Evolutionary conservation across 2,888 invertebrate genomes (phyloP).

Genomic region (Oscheius sp.): DNA sequence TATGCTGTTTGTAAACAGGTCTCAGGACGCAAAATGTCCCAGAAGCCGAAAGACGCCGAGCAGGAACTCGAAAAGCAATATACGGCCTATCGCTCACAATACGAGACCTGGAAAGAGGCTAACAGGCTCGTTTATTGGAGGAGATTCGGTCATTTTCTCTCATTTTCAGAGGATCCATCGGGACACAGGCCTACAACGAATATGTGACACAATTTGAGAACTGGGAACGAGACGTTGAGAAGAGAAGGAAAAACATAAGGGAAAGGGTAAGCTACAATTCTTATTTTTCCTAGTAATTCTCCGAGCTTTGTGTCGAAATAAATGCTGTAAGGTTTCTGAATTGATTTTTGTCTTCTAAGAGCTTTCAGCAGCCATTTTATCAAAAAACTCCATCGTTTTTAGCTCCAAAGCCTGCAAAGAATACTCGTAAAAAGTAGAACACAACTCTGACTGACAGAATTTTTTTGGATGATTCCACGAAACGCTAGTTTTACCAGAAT

Average conservation of each 20-base stretch:
- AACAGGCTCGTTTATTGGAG: slow-evolving; percentile 59
- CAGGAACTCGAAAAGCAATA: slow-evolving; percentile 72
- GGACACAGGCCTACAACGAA: slow-evolving; percentile 68
- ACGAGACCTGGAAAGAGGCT: slow-evolving; percentile 70
- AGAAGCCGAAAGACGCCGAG: slow-evolving; percentile 45
- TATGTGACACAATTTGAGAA: slow-evolving; percentile 70
- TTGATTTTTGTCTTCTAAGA: no score
- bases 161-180: slow-evolving; percentile 62
- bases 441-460: no score
- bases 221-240: slow-evolving; percentile 72
- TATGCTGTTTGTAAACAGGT: no score
- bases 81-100: slow-evolving; percentile 68
- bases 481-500: no score
- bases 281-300: no score
- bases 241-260: slow-evolving; percentile 58
- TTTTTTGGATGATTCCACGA: no score
- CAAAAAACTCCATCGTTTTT: no score
- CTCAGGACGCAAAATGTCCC: neutral
- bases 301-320: no score
- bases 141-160: neutral
- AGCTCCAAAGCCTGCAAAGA: no score
- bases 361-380: no score
- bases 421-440: no score
- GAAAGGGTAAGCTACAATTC: slow-evolving; percentile 42
- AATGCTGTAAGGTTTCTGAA: no score